Base-by-base conservation (phyloP, 37 sponge, comb jelly and placozoan species). In the Halichondria panicea region DNA sequence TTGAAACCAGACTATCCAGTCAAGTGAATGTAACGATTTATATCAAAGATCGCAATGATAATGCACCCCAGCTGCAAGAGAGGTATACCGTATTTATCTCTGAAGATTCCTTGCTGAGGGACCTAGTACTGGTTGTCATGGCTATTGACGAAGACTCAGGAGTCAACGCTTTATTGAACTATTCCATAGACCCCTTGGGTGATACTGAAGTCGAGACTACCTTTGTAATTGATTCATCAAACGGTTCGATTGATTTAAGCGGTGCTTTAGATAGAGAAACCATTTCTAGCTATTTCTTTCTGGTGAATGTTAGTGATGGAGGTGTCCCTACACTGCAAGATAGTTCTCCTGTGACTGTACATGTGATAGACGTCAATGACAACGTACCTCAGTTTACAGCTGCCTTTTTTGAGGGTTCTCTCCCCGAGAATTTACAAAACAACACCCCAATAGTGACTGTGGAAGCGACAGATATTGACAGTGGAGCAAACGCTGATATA, bases 81-180 rank as follows among this genome's bases (percentile, higher is more conserved):
- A 69, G 39, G 67, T 87, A 83, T 31, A 25, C 36, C 6, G 54
- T 45, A 0, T 53, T 22, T 5, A 62, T 83, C 31, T 34, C 43
- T n/a, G 88, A 86, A 57, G 50, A 73, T 59, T 24, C 78, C 3
- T n/a, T 55, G 30, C 70, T 81, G 39, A 63, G 78, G 11, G 57
- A 54, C 18, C 5, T 27, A 0, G 52, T 87, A 27, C 35, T 82
- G 32, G 56, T 24, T 32, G 68, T 94, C 27, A 55, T 66, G 40
- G 94, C 91, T 12, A 53, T 46, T 0, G 94, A 94, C 68, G 44
- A 19, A 24, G 94, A 94, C 60, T 63, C 70, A 21, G 82, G 85
- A 22, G 32, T 43, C 43, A 94, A 94, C 76, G 74, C 77, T 0
- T 61, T 77, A 34, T 24, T 94, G 18, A 24, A 21, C 0, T 94